Percentiles rank a stretch among this genome's conserved stretches.
Conservation (phyloP, 2,113 vertebrate genomes). For the Hippocampus comes region DNA sequence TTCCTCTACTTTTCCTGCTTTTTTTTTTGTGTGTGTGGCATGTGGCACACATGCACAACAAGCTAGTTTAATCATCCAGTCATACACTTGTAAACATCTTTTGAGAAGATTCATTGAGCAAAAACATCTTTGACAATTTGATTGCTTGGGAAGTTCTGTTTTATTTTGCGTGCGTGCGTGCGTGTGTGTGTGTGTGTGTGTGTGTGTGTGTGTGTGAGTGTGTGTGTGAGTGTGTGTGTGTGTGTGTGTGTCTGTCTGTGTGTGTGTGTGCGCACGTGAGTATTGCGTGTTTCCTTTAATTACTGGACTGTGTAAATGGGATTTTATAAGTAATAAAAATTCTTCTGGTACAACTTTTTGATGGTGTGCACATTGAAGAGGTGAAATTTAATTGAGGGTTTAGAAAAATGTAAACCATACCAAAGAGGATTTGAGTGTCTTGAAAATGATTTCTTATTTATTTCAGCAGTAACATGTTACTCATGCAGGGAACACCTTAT, state of each 20-base stretch:
- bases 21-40: constrained; percentile 9
- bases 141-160: constrained; percentile 19
- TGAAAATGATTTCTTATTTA: neutral
- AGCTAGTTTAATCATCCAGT: constrained; percentile 5
- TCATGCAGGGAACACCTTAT: neutral
- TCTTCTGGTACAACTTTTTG: constrained; percentile 51
- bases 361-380: neutral
- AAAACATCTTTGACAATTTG: constrained; percentile 20
- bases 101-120: constrained; percentile 17
- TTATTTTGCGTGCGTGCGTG: neutral
- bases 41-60: constrained; percentile 17
- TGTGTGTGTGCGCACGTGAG: constrained; percentile 2
- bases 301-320: constrained; percentile 55
- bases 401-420: too few relatives aligned
- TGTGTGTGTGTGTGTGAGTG: constrained; percentile 11
- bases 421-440: too few relatives aligned
- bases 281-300: constrained; percentile 20
- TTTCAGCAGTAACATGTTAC: neutral
- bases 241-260: neutral
- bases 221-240: neutral
- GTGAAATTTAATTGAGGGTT: neutral
- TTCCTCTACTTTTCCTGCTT: constrained; percentile 22
- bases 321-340: constrained; percentile 73
- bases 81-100: constrained; percentile 4
- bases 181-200: neutral